A percentile compares a stretch with the other conserved stretches of the same genome.
phyloP scores from a whole-genome alignment of 2,113 vertebrate genomes.

The Grus americana region DNA sequence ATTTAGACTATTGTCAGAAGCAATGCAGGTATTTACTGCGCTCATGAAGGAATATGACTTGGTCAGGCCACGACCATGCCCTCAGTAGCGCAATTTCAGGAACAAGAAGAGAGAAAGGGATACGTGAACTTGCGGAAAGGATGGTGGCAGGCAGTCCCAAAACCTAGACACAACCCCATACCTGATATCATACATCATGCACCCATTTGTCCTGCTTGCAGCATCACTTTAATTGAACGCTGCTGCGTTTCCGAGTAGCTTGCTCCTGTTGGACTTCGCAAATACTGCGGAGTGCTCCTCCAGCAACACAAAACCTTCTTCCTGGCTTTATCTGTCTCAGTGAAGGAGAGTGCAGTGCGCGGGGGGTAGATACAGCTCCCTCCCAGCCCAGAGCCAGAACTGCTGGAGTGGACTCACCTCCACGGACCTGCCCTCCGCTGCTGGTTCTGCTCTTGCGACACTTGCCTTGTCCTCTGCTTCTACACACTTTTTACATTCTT shows the following conservation, averaged over 20 bases:
- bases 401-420: background rate
- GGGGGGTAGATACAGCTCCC: background rate
- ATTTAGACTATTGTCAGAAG: background rate
- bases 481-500: fast-evolving
- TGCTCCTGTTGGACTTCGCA: background rate
- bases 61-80: background rate
- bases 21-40: background rate
- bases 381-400: background rate
- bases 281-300: background rate
- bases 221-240: background rate
- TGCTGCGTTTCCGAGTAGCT: background rate
- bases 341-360: background rate
- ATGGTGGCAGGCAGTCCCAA: background rate
- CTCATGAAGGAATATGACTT: background rate
- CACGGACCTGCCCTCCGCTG: background rate
- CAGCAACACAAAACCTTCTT: background rate
- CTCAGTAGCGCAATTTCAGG: background rate
- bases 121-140: background rate
- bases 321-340: background rate
- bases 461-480: background rate
- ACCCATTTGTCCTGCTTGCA: background rate
- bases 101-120: background rate
- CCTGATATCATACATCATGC: too few relatives aligned
- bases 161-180: background rate
- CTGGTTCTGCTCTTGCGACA: background rate